Base-by-base conservation (phyloP, 2,797 vertebrate species). In the Cyprinella venusta region DNA sequence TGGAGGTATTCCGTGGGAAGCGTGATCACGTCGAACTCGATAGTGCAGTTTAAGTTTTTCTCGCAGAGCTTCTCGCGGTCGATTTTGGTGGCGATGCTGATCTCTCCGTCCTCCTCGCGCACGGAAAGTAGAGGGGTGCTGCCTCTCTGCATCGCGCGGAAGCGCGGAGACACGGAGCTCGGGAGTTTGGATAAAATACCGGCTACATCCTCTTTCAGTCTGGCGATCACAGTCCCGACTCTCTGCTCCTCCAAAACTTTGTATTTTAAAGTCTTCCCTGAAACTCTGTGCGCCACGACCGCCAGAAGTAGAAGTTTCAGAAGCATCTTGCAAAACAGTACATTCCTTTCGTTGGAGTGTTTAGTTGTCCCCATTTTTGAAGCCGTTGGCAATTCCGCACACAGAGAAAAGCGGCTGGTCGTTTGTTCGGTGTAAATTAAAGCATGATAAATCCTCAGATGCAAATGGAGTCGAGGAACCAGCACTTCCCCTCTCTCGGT, bases 1-100 rank as follows among this genome's bases (percentile, higher is more conserved):
- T 98, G 97, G 89, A 99, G 93, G 88, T 97, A 95, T 71, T 99
- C 97, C 1, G 97, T 98, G 2, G 98, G 98, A 8, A 99, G 93
- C 1, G 97, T 99, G 86, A 99, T 95, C 90, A 99, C 98, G 61
- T 99, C 97, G 83, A 99, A 99, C 91, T 98, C 97, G 16, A 99
- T 96, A 19, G 97, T 97, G 89, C 98, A 99, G 92, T 99, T 98
- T 4, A 94, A 92, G 92, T 98, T 97, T 88, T 96, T 97, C 90
- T 97, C 96, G 85, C 98, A 99, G 2, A 99, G 96, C 90, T 96
- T 96, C 40, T 99, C 98, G 0, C 98, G 96, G 92, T 99, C 98
- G 78, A 99, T 97, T 79, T 96, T 96, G 80, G 96, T 94, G 68
- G 94, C 97, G 24, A 99, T 95, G 91, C 95, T 97, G 90, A 99